Evolutionary conservation across 2,888 invertebrate species (phyloP), one percentile per base, ranked within the genome.

Genomic region (Tenthredo mesomela): DNA sequence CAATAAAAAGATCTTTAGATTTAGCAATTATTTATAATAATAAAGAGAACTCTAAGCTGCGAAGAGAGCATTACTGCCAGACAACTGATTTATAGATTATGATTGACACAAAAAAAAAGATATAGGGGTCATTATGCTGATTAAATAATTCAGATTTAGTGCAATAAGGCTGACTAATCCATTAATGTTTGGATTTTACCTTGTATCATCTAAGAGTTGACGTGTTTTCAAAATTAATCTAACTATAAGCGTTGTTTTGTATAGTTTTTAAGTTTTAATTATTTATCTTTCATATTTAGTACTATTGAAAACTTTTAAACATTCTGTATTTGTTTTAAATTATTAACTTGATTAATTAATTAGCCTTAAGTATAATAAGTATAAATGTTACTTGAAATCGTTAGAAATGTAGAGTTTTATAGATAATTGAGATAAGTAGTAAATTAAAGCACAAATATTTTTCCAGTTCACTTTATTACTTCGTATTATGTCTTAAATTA

Each of bases 91-190:
- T 50, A 50, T 29, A 77, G 50, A 50, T 25, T 73, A 40, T 73
- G 33, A 43, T 21, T 10, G 43, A 73, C 9, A 7, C 21, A 15
- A 43, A n/a, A 43, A 25, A 47, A 61, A 25, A 47, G 25, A 33
- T 50, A 33, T 58, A 9, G 18, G n/a, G 50, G 25, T 58, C n/a
- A n/a, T 54, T 25, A 77, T 25, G 54, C 18, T 61, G 7, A 37
- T 61, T 7, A 18, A 50, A 29, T 5, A 37, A n/a, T 80, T 61
- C 10, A 1, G 58, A 80, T 58, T 61, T 61, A 80, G 80, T 80
- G 80, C 80, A 80, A 61, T 80, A 61, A 80, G 80, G 21, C 21
- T 80, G 21, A 61, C n/a, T 18, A 40, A 67, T 18, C 33, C 67
- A 67, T 67, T 29, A 29, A 29, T 33, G 29, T 12, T 15, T 33